These are phyloP conservation scores for Bilobella aurantiaca DNA, from an alignment of 1,140 invertebrate species.

Conservation along the genomic window DNA sequence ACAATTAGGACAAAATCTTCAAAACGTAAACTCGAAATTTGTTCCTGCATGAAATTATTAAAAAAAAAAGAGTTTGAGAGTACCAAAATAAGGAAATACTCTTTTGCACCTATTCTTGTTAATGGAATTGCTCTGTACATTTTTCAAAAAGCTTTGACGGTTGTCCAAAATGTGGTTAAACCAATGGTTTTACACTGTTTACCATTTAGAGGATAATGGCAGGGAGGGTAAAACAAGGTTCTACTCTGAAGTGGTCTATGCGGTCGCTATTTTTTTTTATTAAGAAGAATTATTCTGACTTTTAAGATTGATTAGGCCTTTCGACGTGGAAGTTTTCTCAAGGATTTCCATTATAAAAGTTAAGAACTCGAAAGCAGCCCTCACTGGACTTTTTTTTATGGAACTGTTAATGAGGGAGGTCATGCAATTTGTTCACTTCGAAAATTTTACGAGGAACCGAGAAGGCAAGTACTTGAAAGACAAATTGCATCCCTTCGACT, in stretches of 20 bases:
- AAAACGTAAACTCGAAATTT: no score
- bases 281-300: neutral
- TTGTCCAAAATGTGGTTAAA: no score
- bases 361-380: no score
- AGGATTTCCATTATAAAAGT: neutral
- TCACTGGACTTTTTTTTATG: neutral
- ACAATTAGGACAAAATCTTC: no score
- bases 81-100: no score
- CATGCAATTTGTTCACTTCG: conserved; percentile 3
- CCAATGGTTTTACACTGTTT: no score
- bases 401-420: conserved; percentile 1
- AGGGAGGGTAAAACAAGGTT: neutral
- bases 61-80: no score
- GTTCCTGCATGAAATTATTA: no score
- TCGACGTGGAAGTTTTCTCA: neutral
- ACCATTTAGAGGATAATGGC: neutral
- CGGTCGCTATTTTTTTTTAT: neutral
- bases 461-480: neutral
- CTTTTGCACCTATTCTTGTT: no score
- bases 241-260: neutral
- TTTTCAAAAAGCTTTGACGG: no score
- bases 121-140: no score
- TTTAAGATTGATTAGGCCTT: neutral
- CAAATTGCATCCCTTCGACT: neutral
- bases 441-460: neutral